Conservation (phyloP, 2,888 invertebrate genomes). For the Branchipolynoe longqiensis region DNA sequence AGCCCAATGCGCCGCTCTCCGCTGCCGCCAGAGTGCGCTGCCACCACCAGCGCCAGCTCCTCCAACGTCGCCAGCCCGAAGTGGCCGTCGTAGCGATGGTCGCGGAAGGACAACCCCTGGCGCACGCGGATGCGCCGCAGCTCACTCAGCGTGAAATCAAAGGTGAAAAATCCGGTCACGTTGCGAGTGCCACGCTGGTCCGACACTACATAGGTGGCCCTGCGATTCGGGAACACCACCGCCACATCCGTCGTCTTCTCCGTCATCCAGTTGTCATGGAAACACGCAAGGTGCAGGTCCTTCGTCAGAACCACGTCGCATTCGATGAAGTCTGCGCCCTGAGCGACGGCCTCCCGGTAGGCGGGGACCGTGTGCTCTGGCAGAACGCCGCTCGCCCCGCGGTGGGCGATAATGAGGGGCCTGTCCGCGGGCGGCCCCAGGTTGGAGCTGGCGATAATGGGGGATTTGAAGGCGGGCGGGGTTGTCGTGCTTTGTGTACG, state of each 20-base stretch:
- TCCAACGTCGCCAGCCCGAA: constrained; percentile 65
- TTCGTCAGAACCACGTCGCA: constrained; percentile 67
- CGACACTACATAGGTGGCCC: constrained; percentile 60
- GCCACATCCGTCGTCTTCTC: constrained; percentile 66
- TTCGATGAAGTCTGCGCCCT: constrained; percentile 70
- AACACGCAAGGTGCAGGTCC: constrained; percentile 66
- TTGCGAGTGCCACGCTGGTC: constrained; percentile 50
- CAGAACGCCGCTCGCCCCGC: constrained; percentile 67
- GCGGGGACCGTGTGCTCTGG: constrained; percentile 69
- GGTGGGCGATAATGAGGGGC: constrained; percentile 70
- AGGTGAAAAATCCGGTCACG: constrained; percentile 66
- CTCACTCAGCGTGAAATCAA: constrained; percentile 69
- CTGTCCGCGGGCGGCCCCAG: constrained; percentile 60
- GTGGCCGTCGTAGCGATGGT: constrained; percentile 63
- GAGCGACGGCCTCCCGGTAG: constrained; percentile 66
- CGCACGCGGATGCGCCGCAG: constrained; percentile 61
- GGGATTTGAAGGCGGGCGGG: too few relatives aligned
- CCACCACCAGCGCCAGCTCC: constrained; percentile 64
- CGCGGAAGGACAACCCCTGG: constrained; percentile 62
- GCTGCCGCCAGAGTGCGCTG: too few relatives aligned
- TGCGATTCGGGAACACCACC: constrained; percentile 54
- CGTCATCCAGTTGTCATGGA: constrained; percentile 68
- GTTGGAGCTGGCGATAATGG: constrained; percentile 62
- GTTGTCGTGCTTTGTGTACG: too few relatives aligned
- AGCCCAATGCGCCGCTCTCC: constrained; percentile 64